Evolutionary conservation across 2,797 vertebrate genomes (phyloP), one percentile per base, ranked within the genome.

Genomic region (Pteropus rufus): DNA sequence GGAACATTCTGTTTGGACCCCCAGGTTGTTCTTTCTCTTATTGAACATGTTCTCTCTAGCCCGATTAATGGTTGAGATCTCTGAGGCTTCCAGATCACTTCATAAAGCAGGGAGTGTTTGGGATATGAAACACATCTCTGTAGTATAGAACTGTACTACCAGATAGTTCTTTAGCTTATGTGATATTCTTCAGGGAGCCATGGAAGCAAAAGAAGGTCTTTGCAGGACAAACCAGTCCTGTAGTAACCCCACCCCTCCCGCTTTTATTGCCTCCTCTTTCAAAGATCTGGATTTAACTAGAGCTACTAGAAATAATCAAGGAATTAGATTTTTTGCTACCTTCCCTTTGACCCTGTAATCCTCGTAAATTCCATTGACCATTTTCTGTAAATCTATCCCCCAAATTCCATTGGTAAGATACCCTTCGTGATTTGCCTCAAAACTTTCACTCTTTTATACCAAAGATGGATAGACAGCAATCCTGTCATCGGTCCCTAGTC

Each of bases 271-370:
- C 31, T 88, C 36, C 34, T 96, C 29, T 67, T 75, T 92, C 34
- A 70, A 76, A 94, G 44, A 36, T 87, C n/a, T 92, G 41, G 24
- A 46, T 94, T 97, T 91, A 93, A 82, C 18, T 65, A 91, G 58
- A 92, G 72, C 29, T 95, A 46, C 34, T 77, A 89, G 76, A 60
- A 93, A 70, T 29, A 85, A 34, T 12, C 54, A 94, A 79, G 29
- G 39, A 88, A 85, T 94, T 94, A 60, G 26, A 67, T 44, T 72
- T 95, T 92, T 84, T 86, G n/a, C 69, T 76, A 10, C 56, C 31
- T 93, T 93, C 34, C 49, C 14, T 64, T 86, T 15, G 5, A 83
- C 41, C 14, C 93, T 91, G 54, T 95, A 90, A 73, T 91, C 26
- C 26, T 29, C 36, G 10, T 72, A 80, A 85, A 52, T 91, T 18